A percentile compares a stretch with the other conserved stretches of the same genome.
Evolutionary conservation across 2,888 invertebrate species (phyloP).

Genomic region (Clistopyga incitator): DNA sequence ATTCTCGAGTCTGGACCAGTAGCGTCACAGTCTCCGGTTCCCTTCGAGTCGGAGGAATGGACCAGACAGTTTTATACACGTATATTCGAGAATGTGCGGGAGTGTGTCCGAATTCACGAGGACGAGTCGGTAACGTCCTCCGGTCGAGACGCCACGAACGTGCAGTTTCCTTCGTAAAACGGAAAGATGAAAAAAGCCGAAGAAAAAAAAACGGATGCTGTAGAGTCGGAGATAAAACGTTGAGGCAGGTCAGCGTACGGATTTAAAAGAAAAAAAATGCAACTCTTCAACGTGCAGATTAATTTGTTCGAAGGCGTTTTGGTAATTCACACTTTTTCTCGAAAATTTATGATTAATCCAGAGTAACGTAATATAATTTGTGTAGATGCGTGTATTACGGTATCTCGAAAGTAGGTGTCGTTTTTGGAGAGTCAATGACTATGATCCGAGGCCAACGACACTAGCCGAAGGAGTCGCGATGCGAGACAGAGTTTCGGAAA

Average conservation of each 20-base stretch:
- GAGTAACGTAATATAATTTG: no score
- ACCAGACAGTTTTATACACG: slow-evolving; percentile 16
- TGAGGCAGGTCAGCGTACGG: slow-evolving; percentile 76
- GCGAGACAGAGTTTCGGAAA: neutral
- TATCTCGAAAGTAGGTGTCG: neutral
- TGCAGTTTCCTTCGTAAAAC: slow-evolving; percentile 20
- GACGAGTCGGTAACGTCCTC: slow-evolving; percentile 51
- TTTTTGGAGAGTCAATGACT: slow-evolving; percentile 9
- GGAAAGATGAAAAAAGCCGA: slow-evolving; percentile 17
- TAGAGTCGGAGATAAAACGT: slow-evolving; percentile 72
- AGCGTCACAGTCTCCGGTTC: slow-evolving; percentile 21
- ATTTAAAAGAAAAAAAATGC: slow-evolving; percentile 56
- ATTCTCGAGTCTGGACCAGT: slow-evolving; percentile 40
- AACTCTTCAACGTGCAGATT: slow-evolving; percentile 34
- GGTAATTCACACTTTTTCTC: no score
- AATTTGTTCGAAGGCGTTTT: no score
- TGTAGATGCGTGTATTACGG: neutral
- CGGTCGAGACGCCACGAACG: slow-evolving; percentile 45
- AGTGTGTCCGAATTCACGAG: slow-evolving; percentile 41
- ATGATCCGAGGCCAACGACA: slow-evolving; percentile 48
- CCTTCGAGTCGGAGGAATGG: neutral
- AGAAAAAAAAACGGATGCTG: slow-evolving; percentile 32
- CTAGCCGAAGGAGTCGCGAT: slow-evolving; percentile 39
- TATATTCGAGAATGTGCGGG: slow-evolving; percentile 17
- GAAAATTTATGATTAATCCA: no score